Evolutionary conservation across 2,888 invertebrate genomes (phyloP).

Genomic region (Orgyia antiqua): DNA sequence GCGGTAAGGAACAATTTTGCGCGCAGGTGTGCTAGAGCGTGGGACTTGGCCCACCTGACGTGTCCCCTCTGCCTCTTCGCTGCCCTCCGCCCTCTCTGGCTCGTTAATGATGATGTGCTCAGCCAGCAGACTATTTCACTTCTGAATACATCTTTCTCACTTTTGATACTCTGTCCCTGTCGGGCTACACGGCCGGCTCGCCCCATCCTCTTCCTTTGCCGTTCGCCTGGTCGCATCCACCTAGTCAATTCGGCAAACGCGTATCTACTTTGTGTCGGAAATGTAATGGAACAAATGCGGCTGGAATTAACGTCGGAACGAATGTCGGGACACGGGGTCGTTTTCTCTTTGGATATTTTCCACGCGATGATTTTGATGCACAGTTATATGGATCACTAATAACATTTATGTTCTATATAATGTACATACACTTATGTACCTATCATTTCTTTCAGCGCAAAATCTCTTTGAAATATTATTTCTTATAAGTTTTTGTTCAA

Average conservation of each 20-base stretch:
- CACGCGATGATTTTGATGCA: constrained; percentile 73
- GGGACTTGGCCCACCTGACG: constrained; percentile 79
- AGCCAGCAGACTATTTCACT: constrained; percentile 86
- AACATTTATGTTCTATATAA: constrained; percentile 46
- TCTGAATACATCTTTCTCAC: constrained; percentile 81
- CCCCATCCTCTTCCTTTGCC: constrained; percentile 49
- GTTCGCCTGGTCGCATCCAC: constrained; percentile 74
- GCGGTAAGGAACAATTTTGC: constrained; percentile 64
- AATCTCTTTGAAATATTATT: no score
- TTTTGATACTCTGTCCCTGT: constrained; percentile 68
- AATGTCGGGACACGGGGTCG: constrained; percentile 72
- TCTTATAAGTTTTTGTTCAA: no score
- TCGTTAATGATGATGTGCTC: constrained; percentile 89
- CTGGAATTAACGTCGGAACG: constrained; percentile 76
- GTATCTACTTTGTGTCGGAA: constrained; percentile 78
- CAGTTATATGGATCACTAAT: constrained; percentile 60
- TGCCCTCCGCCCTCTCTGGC: constrained; percentile 80
- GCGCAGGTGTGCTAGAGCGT: constrained; percentile 67
- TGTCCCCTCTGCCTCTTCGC: constrained; percentile 78
- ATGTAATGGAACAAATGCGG: constrained; percentile 79
- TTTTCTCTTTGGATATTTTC: constrained; percentile 70
- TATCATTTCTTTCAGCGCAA: no score
- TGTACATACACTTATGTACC: constrained; percentile 13
- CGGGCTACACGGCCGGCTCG: constrained; percentile 37
- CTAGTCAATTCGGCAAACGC: constrained; percentile 78